A percentile compares a stretch with the other conserved stretches of the same genome.
Evolutionary conservation across 2,888 invertebrate genomes (phyloP).

Genomic region (Trachelus stipa): DNA sequence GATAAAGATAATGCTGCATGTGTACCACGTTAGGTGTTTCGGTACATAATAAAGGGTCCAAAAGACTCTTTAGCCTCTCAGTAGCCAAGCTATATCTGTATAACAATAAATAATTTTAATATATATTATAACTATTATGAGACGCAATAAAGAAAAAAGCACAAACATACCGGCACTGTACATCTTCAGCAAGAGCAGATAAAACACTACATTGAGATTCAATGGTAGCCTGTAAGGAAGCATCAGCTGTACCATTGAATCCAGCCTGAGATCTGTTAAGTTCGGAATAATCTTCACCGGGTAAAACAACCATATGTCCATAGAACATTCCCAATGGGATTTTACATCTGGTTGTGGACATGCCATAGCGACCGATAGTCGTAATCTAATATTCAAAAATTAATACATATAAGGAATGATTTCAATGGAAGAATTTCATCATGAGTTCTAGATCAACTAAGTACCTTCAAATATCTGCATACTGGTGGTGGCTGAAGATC

Average conservation of each 20-base stretch:
- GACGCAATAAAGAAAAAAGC: slow-evolving; percentile 1
- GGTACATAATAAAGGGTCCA: slow-evolving; percentile 82
- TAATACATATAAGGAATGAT: neutral
- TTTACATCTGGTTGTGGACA: slow-evolving; percentile 89
- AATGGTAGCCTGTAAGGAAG: slow-evolving; percentile 58
- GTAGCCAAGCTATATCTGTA: slow-evolving; percentile 78
- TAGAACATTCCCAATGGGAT: slow-evolving; percentile 95
- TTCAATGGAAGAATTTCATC: neutral
- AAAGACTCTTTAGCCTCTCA: slow-evolving; percentile 82
- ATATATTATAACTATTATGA: neutral
- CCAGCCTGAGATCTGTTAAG: slow-evolving; percentile 50
- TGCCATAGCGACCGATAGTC: slow-evolving; percentile 90
- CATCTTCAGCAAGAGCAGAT: slow-evolving; percentile 80
- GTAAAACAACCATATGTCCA: slow-evolving; percentile 85
- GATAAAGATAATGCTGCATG: slow-evolving; percentile 82
- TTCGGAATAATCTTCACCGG: slow-evolving; percentile 68
- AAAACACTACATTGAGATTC: slow-evolving; percentile 75
- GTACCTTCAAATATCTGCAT: slow-evolving; percentile 89
- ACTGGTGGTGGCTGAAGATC: slow-evolving; percentile 92
- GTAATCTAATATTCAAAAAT: slow-evolving; percentile 75
- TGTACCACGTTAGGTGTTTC: slow-evolving; percentile 86
- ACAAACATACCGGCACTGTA: slow-evolving; percentile 75
- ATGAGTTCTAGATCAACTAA: slow-evolving; percentile 1
- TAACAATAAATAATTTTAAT: slow-evolving; percentile 8
- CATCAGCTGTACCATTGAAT: slow-evolving; percentile 50